These are phyloP conservation scores for mouse (Mus musculus) DNA, from an alignment of 2,113 vertebrate species.

Conservation along the genomic window GRCm39 chr15:80300001-80300500, in stretches of 20 bases:
- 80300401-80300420: no score
- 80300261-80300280: background rate
- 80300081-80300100: no score
- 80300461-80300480: background rate
- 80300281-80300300: fast-evolving
- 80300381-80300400: fast-evolving
- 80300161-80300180: background rate
- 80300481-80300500: background rate
- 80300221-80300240: background rate
- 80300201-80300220: fast-evolving
- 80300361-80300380: no score
- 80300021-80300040: background rate
- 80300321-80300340: background rate
- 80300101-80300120: background rate
- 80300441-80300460: background rate
- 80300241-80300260: background rate
- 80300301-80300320: background rate
- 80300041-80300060: background rate
- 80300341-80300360: background rate
- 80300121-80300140: background rate
- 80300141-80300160: fast-evolving
- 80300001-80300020: background rate
- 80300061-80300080: background rate
- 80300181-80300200: background rate
- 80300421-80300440: background rate